Evolutionary conservation across 2,888 invertebrate species (phyloP).

Genomic region (Venustoraphidia nigricollis): DNA sequence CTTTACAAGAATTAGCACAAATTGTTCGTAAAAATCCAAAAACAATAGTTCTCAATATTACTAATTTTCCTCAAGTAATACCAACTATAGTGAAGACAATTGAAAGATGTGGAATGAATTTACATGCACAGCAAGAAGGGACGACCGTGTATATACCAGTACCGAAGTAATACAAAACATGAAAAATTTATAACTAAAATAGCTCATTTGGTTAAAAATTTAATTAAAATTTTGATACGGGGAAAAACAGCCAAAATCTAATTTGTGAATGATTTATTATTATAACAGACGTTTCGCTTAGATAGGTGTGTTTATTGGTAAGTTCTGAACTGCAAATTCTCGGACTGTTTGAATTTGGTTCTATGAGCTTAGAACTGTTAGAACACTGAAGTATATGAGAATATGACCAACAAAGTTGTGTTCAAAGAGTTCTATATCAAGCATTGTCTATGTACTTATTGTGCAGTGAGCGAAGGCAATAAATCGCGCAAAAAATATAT

Average conservation of each 20-base stretch:
- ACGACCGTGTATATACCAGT: conserved; percentile 77
- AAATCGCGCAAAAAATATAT: too few relatives aligned
- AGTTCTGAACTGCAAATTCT: too few relatives aligned
- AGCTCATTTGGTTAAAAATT: background rate
- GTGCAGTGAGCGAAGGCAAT: too few relatives aligned
- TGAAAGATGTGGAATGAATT: conserved; percentile 67
- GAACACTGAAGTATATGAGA: too few relatives aligned
- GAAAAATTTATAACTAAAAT: background rate
- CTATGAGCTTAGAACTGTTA: too few relatives aligned
- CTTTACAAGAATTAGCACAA: conserved; percentile 77
- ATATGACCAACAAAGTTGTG: too few relatives aligned
- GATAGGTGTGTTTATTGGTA: too few relatives aligned
- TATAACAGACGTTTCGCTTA: background rate
- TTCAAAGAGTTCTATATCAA: too few relatives aligned
- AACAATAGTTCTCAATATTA: conserved; percentile 68
- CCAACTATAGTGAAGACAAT: conserved; percentile 64
- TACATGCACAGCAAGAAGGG: conserved; percentile 91
- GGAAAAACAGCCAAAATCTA: background rate
- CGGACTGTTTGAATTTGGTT: too few relatives aligned
- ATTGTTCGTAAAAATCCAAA: conserved; percentile 78
- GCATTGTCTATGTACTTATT: too few relatives aligned
- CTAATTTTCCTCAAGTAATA: conserved; percentile 73
- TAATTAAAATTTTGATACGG: background rate
- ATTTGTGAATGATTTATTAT: background rate
- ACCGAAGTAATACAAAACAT: conserved; percentile 48